Base-by-base conservation (phyloP, 2,888 invertebrate species). In the Spialia ferax region DNA sequence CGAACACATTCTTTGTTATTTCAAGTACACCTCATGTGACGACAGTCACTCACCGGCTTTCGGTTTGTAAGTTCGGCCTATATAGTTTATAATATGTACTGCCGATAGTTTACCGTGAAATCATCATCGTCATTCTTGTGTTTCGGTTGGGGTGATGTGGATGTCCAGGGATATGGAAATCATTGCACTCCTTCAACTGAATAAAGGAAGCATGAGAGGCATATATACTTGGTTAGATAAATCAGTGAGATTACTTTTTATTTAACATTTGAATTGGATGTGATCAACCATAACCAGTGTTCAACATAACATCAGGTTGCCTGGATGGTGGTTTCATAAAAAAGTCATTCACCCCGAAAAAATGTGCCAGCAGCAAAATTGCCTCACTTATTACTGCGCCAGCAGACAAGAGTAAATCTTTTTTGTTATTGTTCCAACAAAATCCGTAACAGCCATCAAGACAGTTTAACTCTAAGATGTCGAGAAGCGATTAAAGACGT, bases 1-100 rank as follows among this genome's bases (percentile, higher is more conserved):
- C 76, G 78, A 82, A 82, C 75, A 80, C 84, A 84, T 88, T 87
- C 85, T 84, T 86, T 83, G 76, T 82, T 77, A 80, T 78, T 84
- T 82, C 81, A 85, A 80, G 82, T 80, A 85, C 81, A 79, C 78
- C 75, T 71, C 75, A 70, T 70, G 71, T 77, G 78, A 72, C 77
- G 78, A 80, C 79, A 79, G 82, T 79, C 82, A 79, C 79, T 79
- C 82, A 79, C 79, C 77, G 75, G 80, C 78, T 83, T 84, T 80
- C 79, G 83, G 60, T 71, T 15, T 42, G 42, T 42, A 42, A 15
- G 38, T 38, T 4, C n/a, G n/a, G n/a, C n/a, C n/a, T n/a, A n/a
- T n/a, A n/a, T n/a, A n/a, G n/a, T n/a, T n/a, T n/a, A n/a, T n/a
- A n/a, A n/a, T n/a, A n/a, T n/a, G n/a, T n/a, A n/a, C n/a, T n/a